Evolutionary conservation across 2,113 vertebrate genomes (phyloP).

Genomic region (Platichthys stellatus): DNA sequence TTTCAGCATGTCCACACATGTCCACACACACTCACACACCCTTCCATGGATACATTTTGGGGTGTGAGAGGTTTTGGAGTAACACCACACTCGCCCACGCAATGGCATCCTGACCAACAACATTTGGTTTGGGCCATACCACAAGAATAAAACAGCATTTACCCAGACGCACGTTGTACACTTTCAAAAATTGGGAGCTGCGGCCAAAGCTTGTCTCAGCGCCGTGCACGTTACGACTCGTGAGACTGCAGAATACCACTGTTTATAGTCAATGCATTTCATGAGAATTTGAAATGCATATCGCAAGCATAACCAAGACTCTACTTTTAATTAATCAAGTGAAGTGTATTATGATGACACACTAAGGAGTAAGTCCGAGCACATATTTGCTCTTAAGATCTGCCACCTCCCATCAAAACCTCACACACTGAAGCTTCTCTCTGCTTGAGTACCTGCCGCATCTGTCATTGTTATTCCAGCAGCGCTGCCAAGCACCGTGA

Average conservation of each 20-base stretch:
- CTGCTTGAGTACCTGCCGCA: conserved; percentile 40
- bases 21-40: conserved; percentile 8
- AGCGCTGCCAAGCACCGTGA: conserved; percentile 56
- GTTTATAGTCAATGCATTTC: neutral
- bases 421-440: conserved; percentile 60
- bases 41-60: conserved; percentile 17
- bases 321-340: neutral
- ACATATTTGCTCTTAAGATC: conserved; percentile 31
- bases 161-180: conserved; percentile 27
- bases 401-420: conserved; percentile 50
- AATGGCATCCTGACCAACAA: conserved; percentile 47
- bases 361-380: conserved; percentile 27
- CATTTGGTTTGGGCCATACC: conserved; percentile 65
- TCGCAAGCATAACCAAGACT: too few species aligned
- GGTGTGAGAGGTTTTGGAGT: conserved; percentile 46
- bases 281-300: conserved; percentile 2
- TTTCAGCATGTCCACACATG: conserved; percentile 24
- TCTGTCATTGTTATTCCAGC: conserved; percentile 60
- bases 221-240: neutral
- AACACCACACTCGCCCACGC: conserved; percentile 30
- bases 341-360: conserved; percentile 12
- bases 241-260: neutral
- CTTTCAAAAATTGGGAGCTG: conserved; percentile 25
- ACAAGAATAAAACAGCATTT: conserved; percentile 60
- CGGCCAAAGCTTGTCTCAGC: conserved; percentile 14